These are phyloP conservation scores for Chitala chitala DNA, from an alignment of 2,113 vertebrate genomes.

Conservation along the genomic window DNA sequence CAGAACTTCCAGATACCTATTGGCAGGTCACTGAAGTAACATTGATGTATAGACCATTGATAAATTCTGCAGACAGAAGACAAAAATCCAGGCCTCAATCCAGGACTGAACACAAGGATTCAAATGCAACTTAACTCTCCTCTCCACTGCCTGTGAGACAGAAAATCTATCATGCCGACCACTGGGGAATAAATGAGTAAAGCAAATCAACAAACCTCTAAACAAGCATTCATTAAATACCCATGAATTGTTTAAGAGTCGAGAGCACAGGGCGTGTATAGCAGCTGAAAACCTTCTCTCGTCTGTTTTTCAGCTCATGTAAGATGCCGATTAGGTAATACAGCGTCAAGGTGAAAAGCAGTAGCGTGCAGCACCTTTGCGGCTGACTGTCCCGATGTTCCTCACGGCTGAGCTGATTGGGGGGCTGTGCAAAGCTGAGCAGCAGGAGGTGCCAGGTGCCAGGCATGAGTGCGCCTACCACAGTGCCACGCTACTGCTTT, in stretches of 20 bases:
- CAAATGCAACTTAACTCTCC: constrained; percentile 35
- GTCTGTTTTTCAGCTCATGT: background rate
- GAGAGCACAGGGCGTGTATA: background rate
- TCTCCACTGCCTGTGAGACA: constrained; percentile 21
- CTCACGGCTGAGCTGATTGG: background rate
- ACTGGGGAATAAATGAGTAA: constrained; percentile 29
- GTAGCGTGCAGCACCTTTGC: background rate
- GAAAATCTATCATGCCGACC: constrained; percentile 37
- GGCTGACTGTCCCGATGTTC: background rate
- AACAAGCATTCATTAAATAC: constrained; percentile 36
- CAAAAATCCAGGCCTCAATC: background rate
- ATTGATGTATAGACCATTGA: constrained; percentile 28
- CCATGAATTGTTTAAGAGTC: constrained; percentile 18
- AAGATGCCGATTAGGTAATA: background rate
- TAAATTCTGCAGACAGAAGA: constrained; percentile 22
- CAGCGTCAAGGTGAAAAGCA: background rate
- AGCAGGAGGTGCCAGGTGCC: background rate
- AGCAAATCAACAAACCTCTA: constrained; percentile 28
- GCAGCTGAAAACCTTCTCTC: background rate
- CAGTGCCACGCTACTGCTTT: background rate
- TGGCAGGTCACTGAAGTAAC: constrained; percentile 30
- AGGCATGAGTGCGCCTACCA: no score
- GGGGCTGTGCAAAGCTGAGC: background rate
- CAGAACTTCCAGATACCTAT: constrained; percentile 13
- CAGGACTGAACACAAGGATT: constrained; percentile 9